phyloP scores from a whole-genome alignment of 2,797 vertebrate genomes.

The Aselliscus stoliczkanus region DNA sequence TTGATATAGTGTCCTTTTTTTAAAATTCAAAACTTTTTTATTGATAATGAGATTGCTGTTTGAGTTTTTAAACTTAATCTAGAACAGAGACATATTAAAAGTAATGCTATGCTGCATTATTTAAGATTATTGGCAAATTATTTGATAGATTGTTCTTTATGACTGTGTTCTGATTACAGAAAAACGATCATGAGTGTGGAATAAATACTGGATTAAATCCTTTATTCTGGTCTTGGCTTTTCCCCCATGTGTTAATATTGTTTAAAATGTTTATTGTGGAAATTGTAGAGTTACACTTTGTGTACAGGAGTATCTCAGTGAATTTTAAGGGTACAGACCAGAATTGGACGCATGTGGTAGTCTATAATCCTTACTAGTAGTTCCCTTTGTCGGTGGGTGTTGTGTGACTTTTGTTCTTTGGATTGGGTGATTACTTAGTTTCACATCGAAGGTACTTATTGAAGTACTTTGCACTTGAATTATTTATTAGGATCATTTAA shows the following conservation, averaged over 20 bases:
- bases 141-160: constrained; percentile 83
- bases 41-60: constrained; percentile 79
- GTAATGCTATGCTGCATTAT: constrained; percentile 81
- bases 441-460: background rate
- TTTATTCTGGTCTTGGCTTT: constrained; percentile 81
- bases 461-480: background rate
- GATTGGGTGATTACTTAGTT: background rate
- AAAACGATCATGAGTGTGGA: constrained; percentile 82
- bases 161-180: constrained; percentile 82
- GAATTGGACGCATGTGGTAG: background rate
- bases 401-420: background rate
- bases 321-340: background rate
- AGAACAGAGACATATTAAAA: constrained; percentile 74
- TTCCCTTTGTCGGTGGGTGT: background rate
- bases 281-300: constrained; percentile 3
- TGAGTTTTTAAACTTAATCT: constrained; percentile 82
- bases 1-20: constrained; percentile 83
- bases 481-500: background rate
- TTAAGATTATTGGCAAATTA: constrained; percentile 78
- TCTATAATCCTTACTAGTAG: background rate
- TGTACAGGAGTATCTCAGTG: background rate
- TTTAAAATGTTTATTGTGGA: constrained; percentile 25
- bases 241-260: constrained; percentile 70
- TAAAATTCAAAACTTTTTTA: constrained; percentile 81
- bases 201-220: constrained; percentile 86